Base-by-base conservation (phyloP, 2,797 vertebrate genomes). In the Paguma larvata region DNA sequence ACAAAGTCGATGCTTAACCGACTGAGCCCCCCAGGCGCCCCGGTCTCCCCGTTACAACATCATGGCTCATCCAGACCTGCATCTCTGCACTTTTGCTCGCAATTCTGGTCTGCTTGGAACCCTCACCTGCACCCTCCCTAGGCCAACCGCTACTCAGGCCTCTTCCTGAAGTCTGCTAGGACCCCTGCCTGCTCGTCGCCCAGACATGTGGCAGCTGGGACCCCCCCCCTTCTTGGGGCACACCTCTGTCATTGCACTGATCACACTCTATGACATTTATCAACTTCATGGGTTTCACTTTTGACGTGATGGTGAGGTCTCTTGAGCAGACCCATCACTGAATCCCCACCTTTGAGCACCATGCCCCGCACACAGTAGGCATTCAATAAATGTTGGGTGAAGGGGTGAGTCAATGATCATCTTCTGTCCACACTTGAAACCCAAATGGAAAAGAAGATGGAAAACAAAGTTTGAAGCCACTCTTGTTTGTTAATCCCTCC, bases 301-400 rank as follows among this genome's bases (percentile, higher is more conserved):
- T 1, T 19, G 27, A 10, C 56, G 34, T 16, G 53, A n/a, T 1
- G 7, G 16, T n/a, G 72, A 65, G 56, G 44, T 73, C 38, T 30
- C 91, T 10, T 62, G 72, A 44, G 1, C 8, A 95, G 72, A 86
- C 46, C 53, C 46, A 15, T 59, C 32, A 62, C 44, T 48, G n/a
- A 6, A 83, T 48, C 34, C 32, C 34, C 1, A 5, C 68, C n/a
- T 75, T 19, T 19, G 18, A 77, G 41, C 15, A 32, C n/a, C 44
- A 46, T 3, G 1, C 78, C 77, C 3, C 4, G 41, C 46, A 77
- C 48, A 72, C 12, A 89, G 89, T 48, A 87, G 83, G n/a, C 38
- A 75, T 59, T 94, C 84, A 75, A 86, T 94, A 91, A 91, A 82
- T 89, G 77, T 96, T 97, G 75, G 51, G 46, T 89, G n/a, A 97